Evolutionary conservation across 2,113 vertebrate genomes (phyloP).

Genomic region (Oryctolagus cuniculus): mOryCun1.1 NC_091433.1:111016501-111017000

Average conservation of each 20-base stretch:
- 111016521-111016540: constrained; percentile 87
- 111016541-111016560: constrained; percentile 82
- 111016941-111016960: neutral
- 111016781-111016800: constrained; percentile 83
- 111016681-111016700: neutral
- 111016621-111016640: neutral
- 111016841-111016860: constrained; percentile 86
- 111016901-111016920: constrained; percentile 11
- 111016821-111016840: constrained; percentile 83
- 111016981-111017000: too few relatives aligned
- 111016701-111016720: neutral
- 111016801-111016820: constrained; percentile 89
- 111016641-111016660: neutral
- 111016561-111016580: constrained; percentile 87
- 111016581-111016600: neutral
- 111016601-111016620: neutral
- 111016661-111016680: neutral
- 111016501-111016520: constrained; percentile 90
- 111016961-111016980: neutral
- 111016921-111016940: neutral
- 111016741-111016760: constrained; percentile 75
- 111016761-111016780: constrained; percentile 82
- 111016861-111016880: constrained; percentile 86
- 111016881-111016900: constrained; percentile 86
- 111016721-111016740: neutral